Evolutionary conservation across 2,888 invertebrate genomes (phyloP), one percentile per base, ranked within the genome.

Genomic region (Eueremaeus valkanovi): DNA sequence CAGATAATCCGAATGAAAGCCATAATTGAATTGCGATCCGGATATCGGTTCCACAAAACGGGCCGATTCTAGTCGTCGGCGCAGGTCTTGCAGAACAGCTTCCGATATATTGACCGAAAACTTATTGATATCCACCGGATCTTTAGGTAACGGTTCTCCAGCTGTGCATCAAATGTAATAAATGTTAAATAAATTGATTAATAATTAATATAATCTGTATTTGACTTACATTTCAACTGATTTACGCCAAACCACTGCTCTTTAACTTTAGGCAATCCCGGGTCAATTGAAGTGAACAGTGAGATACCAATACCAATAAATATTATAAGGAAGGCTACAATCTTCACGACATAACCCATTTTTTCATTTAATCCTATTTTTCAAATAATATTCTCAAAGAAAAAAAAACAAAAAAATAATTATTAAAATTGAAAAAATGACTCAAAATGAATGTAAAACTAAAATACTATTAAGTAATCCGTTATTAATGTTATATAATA

Each of bases 1-100:
- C 5, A 93, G 83, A 78, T 88, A 88, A 51, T 88, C 85, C 0
- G 89, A 84, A 81, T 92, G 91, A 82, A 94, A 89, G 1, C 95
- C 95, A 81, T 93, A 93, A 76, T 89, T 87, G 83, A 92, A 94
- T 8, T 87, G 88, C 0, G 86, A 84, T 70, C 87, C 87, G 77
- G 83, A 81, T 77, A 84, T 74, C 0, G 84, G 81, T 6, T 82
- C 81, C 24, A 80, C 77, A 55, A 83, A 79, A 18, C 83, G 80
- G 2, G 83, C 79, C 8, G 78, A 80, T 73, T 85, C 85, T 73
- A 92, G 83, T 73, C 90, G 86, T 24, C 83, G 79, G 79, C 87
- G 86, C 61, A 91, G 83, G 80, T 79, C 79, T 16, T 72, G 51
- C 6, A 79, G 49, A 11, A 75, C 76, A 31, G 72, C 61, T 16